These are phyloP conservation scores for Diprion similis DNA, from an alignment of 1,140 invertebrate species.

Conservation along the genomic window DNA sequence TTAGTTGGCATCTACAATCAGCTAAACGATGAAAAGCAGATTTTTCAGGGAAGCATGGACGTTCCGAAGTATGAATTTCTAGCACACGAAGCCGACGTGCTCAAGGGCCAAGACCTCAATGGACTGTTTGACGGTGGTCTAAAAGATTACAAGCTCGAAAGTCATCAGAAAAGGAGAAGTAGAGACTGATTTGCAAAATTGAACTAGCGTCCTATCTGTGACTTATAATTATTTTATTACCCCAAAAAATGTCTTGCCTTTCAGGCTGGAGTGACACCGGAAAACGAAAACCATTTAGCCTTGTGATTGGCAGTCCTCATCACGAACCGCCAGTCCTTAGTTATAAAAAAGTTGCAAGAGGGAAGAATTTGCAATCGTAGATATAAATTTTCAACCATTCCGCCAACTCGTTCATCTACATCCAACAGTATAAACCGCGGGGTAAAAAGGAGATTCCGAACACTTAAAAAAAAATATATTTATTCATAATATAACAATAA, in stretches of 20 bases:
- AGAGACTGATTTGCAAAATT: neutral
- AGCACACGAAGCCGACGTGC: neutral
- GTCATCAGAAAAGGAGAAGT: conserved; percentile 5
- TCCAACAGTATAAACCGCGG: neutral
- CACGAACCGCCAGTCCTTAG: neutral
- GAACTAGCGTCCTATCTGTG: neutral
- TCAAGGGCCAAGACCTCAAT: neutral
- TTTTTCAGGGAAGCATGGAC: neutral
- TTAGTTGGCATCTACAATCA: neutral
- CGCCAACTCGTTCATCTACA: neutral
- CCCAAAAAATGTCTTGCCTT: neutral
- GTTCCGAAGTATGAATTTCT: neutral
- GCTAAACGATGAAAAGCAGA: neutral
- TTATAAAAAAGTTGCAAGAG: neutral
- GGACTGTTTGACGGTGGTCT: neutral
- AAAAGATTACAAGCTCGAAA: neutral
- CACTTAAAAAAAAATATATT: neutral
- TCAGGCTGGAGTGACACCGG: neutral
- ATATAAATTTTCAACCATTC: neutral
- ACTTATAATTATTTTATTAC: no score
- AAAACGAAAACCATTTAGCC: neutral
- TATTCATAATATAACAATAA: neutral
- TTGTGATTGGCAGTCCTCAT: neutral
- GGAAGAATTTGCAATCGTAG: neutral
- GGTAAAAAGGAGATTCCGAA: neutral